These are phyloP conservation scores for Amiota minor DNA, from an alignment of 2,888 invertebrate species.

Conservation along the genomic window DNA sequence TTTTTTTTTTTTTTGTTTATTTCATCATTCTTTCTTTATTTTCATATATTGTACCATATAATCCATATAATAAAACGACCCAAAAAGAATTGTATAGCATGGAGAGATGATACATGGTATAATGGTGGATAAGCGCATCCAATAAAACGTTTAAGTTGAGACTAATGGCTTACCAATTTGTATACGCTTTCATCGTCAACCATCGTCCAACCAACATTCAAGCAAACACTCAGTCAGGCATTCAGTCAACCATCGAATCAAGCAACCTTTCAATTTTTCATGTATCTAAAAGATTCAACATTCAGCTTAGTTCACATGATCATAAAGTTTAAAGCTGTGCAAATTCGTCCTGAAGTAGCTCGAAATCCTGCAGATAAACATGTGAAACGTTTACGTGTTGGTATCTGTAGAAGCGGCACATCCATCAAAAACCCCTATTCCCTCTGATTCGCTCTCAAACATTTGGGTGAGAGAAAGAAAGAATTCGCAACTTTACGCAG, in stretches of 20 bases:
- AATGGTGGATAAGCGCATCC: conserved; percentile 58
- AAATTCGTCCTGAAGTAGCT: conserved; percentile 41
- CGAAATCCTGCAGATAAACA: conserved; percentile 45
- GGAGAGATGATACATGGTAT: neutral
- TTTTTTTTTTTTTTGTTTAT: conserved; percentile 7
- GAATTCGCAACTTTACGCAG: conserved; percentile 49
- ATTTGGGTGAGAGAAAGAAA: conserved; percentile 39
- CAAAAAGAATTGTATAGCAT: conserved; percentile 9
- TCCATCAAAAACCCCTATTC: neutral
- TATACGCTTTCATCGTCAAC: conserved; percentile 47
- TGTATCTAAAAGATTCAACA: neutral
- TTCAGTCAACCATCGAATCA: neutral
- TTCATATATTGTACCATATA: neutral
- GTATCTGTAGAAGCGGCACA: conserved; percentile 49
- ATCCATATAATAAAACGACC: conserved; percentile 26
- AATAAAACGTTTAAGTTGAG: conserved; percentile 65
- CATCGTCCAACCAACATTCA: neutral
- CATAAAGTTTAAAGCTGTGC: conserved; percentile 31
- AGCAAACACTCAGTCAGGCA: neutral
- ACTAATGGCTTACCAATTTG: conserved; percentile 64
- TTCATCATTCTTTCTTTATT: neutral
- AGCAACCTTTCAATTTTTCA: conserved; percentile 17
- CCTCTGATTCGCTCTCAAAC: neutral
- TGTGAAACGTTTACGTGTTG: conserved; percentile 64
- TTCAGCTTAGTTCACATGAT: conserved; percentile 15